phyloP scores from a whole-genome alignment of 2,113 vertebrate species.

The Crotalus helleri region DNA sequence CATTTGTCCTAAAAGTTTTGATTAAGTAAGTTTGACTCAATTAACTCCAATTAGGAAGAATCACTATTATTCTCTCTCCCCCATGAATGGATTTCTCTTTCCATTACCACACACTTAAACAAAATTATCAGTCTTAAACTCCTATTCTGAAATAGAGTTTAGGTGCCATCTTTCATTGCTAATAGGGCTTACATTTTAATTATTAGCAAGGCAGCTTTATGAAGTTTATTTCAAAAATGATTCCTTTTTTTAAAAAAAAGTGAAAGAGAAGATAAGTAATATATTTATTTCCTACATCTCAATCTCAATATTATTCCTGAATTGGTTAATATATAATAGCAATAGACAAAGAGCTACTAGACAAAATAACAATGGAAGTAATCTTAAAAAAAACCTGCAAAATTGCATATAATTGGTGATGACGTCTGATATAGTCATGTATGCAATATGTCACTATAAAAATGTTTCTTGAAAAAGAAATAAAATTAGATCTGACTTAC shows the following conservation, averaged over 20 bases:
- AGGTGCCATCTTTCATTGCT: slow-evolving; percentile 10
- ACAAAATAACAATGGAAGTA: neutral
- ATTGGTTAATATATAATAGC: neutral
- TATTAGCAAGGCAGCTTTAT: neutral
- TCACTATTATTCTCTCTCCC: slow-evolving; percentile 15
- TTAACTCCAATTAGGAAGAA: slow-evolving; percentile 39
- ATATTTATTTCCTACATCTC: neutral
- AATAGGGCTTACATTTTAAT: neutral
- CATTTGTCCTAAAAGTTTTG: slow-evolving; percentile 14
- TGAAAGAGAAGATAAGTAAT: neutral
- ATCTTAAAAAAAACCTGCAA: neutral
- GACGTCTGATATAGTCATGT: neutral
- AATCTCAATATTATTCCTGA: neutral
- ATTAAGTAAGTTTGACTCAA: slow-evolving; percentile 27
- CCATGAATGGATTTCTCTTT: slow-evolving; percentile 45
- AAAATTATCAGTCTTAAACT: slow-evolving; percentile 21
- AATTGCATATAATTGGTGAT: neutral
- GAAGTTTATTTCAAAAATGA: neutral
- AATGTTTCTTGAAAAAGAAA: neutral
- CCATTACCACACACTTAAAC: slow-evolving; percentile 12
- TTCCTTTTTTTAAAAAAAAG: neutral
- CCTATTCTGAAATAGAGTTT: slow-evolving; percentile 26
- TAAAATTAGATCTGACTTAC: neutral
- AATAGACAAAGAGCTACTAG: neutral
- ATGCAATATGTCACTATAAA: neutral